Conservation (phyloP, 2,113 vertebrate genomes). For the Macrotus californicus region DNA sequence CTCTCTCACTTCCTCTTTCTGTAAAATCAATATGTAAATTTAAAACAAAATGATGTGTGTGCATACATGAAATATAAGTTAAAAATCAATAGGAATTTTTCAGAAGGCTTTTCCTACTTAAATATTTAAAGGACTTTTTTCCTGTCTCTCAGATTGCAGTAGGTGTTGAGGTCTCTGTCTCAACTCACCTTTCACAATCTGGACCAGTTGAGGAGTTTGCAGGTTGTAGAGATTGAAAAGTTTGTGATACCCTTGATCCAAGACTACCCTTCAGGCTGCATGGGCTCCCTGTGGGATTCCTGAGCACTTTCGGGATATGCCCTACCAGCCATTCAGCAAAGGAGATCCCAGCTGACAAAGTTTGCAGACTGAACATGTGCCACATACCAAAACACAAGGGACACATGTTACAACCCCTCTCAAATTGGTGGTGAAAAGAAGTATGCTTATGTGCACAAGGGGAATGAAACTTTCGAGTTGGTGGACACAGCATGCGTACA, state of each 20-base stretch:
- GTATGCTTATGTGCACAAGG: constrained; percentile 96
- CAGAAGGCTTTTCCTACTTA: too few species aligned
- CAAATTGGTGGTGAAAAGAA: constrained; percentile 97
- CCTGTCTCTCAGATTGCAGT: too few species aligned
- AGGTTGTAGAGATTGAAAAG: constrained; percentile 87
- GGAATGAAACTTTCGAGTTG: constrained; percentile 97
- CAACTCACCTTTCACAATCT: not conserved
- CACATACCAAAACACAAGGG: constrained; percentile 97
- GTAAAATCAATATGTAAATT: not conserved
- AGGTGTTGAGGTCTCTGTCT: too few species aligned
- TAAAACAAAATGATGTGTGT: too few species aligned
- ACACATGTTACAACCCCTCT: constrained; percentile 96
- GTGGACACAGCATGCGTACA: constrained; percentile 96
- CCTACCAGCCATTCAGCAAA: constrained; percentile 98
- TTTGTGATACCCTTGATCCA: constrained; percentile 96
- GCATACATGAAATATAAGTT: too few species aligned
- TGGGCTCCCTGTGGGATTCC: constrained; percentile 97
- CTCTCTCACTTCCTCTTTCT: not conserved
- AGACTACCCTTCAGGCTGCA: constrained; percentile 96
- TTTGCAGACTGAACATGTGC: constrained; percentile 98
- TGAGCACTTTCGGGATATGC: constrained; percentile 97
- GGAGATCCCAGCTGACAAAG: constrained; percentile 94
- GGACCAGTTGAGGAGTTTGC: not conserved
- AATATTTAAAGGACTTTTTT: too few species aligned
- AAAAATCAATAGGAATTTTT: too few species aligned